Conservation (phyloP, 2,888 invertebrate genomes). For the Euplagia quadripunctaria region DNA sequence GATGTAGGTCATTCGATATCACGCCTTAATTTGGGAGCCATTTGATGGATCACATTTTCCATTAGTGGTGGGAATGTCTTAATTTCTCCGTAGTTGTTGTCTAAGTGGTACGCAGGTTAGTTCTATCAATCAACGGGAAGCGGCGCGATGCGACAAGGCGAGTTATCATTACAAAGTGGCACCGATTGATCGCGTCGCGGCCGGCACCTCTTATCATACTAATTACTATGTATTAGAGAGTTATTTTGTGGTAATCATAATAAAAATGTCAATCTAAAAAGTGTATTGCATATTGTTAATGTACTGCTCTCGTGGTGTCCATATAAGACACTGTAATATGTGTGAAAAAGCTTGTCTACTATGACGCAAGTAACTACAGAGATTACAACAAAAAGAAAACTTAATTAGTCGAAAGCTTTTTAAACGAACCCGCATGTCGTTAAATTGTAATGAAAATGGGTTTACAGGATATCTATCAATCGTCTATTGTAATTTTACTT, state of each 20-base stretch:
- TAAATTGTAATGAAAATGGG: slow-evolving; percentile 73
- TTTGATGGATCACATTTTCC: slow-evolving; percentile 80
- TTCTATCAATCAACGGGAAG: slow-evolving; percentile 74
- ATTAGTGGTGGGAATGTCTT: slow-evolving; percentile 78
- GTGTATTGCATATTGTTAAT: slow-evolving; percentile 23
- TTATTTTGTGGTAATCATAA: slow-evolving; percentile 55
- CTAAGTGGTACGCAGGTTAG: slow-evolving; percentile 74
- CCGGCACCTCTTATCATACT: slow-evolving; percentile 75
- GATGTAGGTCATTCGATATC: slow-evolving; percentile 57
- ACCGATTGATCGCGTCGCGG: slow-evolving; percentile 76
- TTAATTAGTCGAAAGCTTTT: slow-evolving; percentile 61
- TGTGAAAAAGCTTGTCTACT: slow-evolving; percentile 29
- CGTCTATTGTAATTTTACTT: slow-evolving; percentile 67
- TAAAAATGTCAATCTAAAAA: slow-evolving; percentile 47
- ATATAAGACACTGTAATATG: slow-evolving; percentile 30
- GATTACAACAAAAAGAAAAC: slow-evolving; percentile 56
- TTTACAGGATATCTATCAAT: slow-evolving; percentile 64
- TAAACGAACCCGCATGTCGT: slow-evolving; percentile 71
- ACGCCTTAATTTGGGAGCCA: slow-evolving; percentile 72
- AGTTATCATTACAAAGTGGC: slow-evolving; percentile 77
- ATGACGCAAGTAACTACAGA: slow-evolving; percentile 27
- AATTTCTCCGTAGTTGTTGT: slow-evolving; percentile 72
- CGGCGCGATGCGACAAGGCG: slow-evolving; percentile 59
- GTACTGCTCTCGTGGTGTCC: slow-evolving; percentile 18
- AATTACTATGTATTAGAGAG: slow-evolving; percentile 60